These are phyloP conservation scores for Pelecanus crispus DNA, from an alignment of 2,113 vertebrate genomes.

Conservation along the genomic window DNA sequence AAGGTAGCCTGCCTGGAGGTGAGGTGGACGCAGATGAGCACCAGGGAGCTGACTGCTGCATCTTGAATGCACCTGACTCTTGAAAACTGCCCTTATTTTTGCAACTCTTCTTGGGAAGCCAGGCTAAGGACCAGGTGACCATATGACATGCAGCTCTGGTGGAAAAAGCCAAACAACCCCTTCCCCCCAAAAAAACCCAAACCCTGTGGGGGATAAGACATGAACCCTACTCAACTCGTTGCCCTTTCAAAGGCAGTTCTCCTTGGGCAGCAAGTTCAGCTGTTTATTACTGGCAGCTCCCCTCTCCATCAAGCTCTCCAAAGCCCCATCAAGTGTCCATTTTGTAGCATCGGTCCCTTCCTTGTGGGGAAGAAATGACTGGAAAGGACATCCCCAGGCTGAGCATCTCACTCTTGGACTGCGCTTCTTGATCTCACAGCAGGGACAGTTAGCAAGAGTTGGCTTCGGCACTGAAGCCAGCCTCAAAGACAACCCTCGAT, in stretches of 20 bases:
- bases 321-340: neutral
- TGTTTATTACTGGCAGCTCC: neutral
- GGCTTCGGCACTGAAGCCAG: neutral
- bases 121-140: neutral
- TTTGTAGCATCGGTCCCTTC: neutral
- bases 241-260: neutral
- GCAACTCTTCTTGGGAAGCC: neutral
- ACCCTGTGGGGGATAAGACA: neutral
- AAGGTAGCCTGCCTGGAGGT: neutral
- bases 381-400: neutral
- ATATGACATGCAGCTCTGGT: neutral
- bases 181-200: neutral
- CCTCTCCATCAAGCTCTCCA: neutral
- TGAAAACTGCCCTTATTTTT: neutral
- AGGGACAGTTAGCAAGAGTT: neutral
- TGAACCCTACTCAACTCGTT: rapidly evolving
- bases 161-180: neutral
- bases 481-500: neutral
- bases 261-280: neutral
- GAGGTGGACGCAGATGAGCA: neutral
- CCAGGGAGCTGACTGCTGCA: neutral
- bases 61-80: neutral
- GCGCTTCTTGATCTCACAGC: neutral
- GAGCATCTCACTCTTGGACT: neutral
- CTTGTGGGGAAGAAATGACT: neutral